Conservation (phyloP, 2,888 invertebrate species). For the Dusona sp. region DNA sequence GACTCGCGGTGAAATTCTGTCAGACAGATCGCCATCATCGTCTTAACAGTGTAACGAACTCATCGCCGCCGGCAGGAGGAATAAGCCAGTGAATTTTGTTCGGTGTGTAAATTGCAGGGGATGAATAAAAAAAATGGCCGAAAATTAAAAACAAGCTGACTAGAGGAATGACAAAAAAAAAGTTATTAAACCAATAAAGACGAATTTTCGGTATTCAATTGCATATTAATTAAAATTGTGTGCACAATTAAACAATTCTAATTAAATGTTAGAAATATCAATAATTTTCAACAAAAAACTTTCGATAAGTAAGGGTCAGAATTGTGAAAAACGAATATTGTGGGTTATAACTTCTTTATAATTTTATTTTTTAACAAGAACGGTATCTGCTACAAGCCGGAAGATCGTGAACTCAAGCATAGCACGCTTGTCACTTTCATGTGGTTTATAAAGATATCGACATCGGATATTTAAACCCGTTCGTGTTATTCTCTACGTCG, state of each 20-base stretch:
- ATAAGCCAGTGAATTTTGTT: background rate
- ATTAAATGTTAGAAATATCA: background rate
- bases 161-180: constrained; percentile 1
- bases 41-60: constrained; percentile 25
- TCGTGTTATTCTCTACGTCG: background rate
- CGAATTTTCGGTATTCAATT: too few relatives aligned
- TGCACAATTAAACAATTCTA: background rate
- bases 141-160: background rate
- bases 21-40: constrained; percentile 64
- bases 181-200: too few relatives aligned
- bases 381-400: background rate
- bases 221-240: too few relatives aligned
- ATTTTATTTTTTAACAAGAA: too few relatives aligned
- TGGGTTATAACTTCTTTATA: too few relatives aligned
- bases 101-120: background rate
- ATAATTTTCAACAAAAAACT: background rate
- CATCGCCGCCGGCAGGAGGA: background rate
- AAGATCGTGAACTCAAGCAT: background rate
- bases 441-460: background rate
- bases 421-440: background rate
- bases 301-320: too few relatives aligned
- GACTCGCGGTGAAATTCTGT: constrained; percentile 71
- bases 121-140: background rate
- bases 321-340: too few relatives aligned
- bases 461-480: background rate